A percentile compares a stretch with the other conserved stretches of the same genome.
These are phyloP conservation scores for Anas platyrhynchos DNA, from an alignment of 2,113 vertebrate genomes.

Conservation along the genomic window DNA sequence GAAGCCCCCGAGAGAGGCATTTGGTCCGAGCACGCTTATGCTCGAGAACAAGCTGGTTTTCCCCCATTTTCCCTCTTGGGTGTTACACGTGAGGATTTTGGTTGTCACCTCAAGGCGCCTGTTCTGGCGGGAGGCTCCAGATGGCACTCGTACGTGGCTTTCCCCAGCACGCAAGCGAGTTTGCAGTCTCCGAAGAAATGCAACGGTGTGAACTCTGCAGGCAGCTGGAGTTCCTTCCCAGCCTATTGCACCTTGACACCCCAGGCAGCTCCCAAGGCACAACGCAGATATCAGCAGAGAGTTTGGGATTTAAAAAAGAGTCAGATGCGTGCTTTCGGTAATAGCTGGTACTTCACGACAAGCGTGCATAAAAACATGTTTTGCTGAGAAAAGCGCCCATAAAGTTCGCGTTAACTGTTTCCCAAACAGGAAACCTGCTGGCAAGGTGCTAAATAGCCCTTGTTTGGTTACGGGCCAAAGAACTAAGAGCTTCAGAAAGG, in stretches of 20 bases:
- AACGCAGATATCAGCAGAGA: rapidly evolving
- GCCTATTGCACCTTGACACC: background rate
- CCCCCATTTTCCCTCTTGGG: background rate
- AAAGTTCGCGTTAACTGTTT: background rate
- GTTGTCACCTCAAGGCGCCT: rapidly evolving
- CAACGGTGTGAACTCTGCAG: rapidly evolving
- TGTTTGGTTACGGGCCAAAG: slow-evolving; percentile 50
- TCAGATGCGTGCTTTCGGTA: background rate
- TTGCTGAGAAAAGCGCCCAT: background rate
- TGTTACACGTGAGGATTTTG: rapidly evolving
- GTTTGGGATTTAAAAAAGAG: background rate
- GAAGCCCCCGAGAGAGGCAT: background rate
- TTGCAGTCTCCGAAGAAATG: background rate
- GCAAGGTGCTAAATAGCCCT: slow-evolving; percentile 65
- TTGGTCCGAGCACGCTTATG: background rate
- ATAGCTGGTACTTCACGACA: background rate
- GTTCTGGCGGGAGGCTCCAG: background rate
- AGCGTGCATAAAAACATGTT: background rate
- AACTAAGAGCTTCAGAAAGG: background rate
- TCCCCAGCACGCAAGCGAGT: background rate
- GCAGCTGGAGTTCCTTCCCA: background rate
- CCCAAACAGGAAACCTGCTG: slow-evolving; percentile 36
- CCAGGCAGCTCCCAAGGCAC: background rate
- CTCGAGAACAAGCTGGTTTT: background rate
- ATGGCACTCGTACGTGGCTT: background rate